Evolutionary conservation across 2,888 invertebrate genomes (phyloP).

Genomic region (Leptopilina myrica): DNA sequence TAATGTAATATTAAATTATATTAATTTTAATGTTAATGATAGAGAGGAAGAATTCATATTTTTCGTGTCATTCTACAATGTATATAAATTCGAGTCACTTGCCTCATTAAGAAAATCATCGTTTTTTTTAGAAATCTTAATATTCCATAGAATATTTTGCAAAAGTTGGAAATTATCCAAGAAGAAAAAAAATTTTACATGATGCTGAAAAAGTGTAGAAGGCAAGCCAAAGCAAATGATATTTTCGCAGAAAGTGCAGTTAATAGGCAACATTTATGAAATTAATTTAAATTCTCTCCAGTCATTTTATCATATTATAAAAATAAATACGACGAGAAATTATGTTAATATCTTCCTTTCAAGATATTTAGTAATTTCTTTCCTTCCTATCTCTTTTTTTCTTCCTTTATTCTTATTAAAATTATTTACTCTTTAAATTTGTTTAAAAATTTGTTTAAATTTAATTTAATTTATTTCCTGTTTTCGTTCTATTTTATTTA

Average conservation of each 20-base stretch:
- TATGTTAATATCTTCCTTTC: background rate
- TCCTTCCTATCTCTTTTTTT: no score
- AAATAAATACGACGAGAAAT: background rate
- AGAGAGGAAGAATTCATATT: no score
- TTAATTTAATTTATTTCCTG: no score
- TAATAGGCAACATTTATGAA: background rate
- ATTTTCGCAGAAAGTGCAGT: background rate
- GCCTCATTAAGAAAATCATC: slow-evolving; percentile 17
- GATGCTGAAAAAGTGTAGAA: background rate
- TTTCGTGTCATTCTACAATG: no score
- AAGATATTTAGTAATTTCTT: background rate
- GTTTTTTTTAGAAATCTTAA: slow-evolving; percentile 31
- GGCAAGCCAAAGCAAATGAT: slow-evolving; percentile 5
- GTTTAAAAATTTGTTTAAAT: no score
- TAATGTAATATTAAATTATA: no score
- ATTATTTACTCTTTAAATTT: no score
- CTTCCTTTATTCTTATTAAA: no score
- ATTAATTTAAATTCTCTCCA: slow-evolving; percentile 6
- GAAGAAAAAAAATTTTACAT: background rate
- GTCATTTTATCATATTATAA: background rate
- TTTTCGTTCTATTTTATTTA: no score
- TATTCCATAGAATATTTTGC: slow-evolving; percentile 27
- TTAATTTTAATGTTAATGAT: background rate
- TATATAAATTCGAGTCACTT: background rate
- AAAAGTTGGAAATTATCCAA: slow-evolving; percentile 25